phyloP scores from a whole-genome alignment of 1,140 invertebrate genomes.

The Odontomachus brunneus region DNA sequence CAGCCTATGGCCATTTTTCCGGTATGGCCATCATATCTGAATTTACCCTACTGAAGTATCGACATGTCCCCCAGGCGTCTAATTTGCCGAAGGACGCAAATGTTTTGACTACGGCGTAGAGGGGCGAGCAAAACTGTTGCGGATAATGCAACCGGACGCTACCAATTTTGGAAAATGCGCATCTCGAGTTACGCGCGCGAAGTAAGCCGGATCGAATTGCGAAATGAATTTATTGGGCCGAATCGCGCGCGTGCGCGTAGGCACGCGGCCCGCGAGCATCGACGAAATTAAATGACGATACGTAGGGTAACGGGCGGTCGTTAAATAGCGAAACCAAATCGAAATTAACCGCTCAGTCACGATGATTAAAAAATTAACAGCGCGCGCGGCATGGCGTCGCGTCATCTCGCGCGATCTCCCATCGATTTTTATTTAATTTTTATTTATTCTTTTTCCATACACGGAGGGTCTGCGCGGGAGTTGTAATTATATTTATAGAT shows the following conservation, averaged over 20 bases:
- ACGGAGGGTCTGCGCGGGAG: too few species aligned
- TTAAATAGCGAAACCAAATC: constrained; percentile 29
- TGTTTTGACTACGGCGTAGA: neutral
- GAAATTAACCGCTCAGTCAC: constrained; percentile 19
- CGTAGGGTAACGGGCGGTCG: neutral
- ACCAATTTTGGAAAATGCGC: constrained; percentile 45
- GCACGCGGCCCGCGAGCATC: neutral
- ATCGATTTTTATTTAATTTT: too few species aligned
- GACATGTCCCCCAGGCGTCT: too few species aligned
- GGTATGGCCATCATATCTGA: too few species aligned
- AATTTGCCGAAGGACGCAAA: neutral
- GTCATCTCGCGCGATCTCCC: neutral
- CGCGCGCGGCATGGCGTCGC: neutral
- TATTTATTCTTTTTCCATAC: too few species aligned
- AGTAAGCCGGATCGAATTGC: constrained; percentile 40
- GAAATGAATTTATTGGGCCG: constrained; percentile 26
- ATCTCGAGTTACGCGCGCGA: constrained; percentile 42
- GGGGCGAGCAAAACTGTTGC: constrained; percentile 17
- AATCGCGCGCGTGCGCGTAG: neutral
- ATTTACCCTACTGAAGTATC: too few species aligned
- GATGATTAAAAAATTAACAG: constrained; percentile 14
- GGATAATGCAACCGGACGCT: constrained; percentile 23
- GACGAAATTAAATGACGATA: constrained; percentile 37
- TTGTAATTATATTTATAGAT: too few species aligned
- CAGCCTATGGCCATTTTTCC: too few species aligned